Conservation (phyloP, 2,888 invertebrate genomes). For the Cheilosia impressa region DNA sequence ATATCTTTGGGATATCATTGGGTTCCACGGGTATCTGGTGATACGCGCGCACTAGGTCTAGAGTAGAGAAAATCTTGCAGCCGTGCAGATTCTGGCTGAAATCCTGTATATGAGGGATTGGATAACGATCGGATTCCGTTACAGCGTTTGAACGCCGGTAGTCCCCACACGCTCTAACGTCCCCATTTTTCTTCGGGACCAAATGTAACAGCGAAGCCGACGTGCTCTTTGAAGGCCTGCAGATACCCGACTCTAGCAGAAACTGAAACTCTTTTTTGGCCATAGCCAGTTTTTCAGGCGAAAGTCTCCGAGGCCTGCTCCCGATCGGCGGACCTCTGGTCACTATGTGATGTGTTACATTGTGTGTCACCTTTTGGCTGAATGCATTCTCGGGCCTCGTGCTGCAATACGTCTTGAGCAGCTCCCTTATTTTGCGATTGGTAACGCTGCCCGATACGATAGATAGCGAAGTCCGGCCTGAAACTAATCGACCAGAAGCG, state of each 20-base stretch:
- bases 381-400: conserved; percentile 14
- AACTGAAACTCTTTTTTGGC: conserved; percentile 65
- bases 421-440: not conserved
- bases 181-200: not conserved
- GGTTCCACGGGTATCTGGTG: conserved; percentile 8
- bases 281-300: conserved; percentile 44
- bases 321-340: conserved; percentile 56
- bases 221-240: conserved; percentile 60
- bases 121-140: not conserved
- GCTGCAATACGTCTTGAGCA: not conserved
- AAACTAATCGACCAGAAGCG: not conserved
- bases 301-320: conserved; percentile 43
- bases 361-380: not conserved
- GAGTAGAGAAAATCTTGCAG: not conserved
- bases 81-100: conserved; percentile 1
- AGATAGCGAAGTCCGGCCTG: conserved; percentile 9
- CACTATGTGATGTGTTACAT: conserved; percentile 55
- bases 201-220: conserved; percentile 34
- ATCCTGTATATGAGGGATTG: conserved; percentile 1
- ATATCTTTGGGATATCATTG: conserved; percentile 6
- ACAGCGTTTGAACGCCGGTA: not conserved
- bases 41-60: not conserved
- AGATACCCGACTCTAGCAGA: conserved; percentile 56
- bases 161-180: conserved; percentile 21
- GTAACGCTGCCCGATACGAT: not conserved